Conservation (phyloP, 64 coral and sea anemone species). For the Stylophora pistillata region DNA sequence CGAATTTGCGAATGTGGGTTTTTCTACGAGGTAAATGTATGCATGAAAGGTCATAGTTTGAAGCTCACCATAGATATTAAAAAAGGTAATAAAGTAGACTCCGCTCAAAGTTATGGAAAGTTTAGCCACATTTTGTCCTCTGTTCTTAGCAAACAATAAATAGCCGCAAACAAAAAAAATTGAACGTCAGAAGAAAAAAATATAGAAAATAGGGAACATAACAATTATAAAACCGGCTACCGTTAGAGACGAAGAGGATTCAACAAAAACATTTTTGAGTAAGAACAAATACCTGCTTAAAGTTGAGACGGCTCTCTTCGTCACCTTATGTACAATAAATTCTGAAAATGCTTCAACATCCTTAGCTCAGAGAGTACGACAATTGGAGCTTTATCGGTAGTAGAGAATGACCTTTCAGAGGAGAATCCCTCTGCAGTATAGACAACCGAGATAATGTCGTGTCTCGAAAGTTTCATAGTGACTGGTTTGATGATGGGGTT, state of each 20-base stretch:
- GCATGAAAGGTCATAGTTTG: too few species aligned
- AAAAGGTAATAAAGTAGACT: too few species aligned
- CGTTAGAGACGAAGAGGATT: neutral
- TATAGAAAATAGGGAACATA: neutral
- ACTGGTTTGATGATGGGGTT: too few species aligned
- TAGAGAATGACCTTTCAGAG: constrained; percentile 8
- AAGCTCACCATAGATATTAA: too few species aligned
- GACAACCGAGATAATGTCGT: neutral
- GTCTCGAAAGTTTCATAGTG: neutral
- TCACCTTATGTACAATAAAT: constrained; percentile 20
- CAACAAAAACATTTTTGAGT: neutral
- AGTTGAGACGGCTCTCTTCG: neutral
- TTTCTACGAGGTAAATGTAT: too few species aligned
- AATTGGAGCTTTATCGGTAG: neutral
- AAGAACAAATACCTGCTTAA: neutral
- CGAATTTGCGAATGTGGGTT: too few species aligned
- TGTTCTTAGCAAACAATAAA: too few species aligned
- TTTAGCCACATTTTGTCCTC: too few species aligned
- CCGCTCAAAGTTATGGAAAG: too few species aligned
- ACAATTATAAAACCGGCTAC: neutral
- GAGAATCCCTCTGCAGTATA: neutral
- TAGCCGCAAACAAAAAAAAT: neutral
- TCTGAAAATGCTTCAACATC: neutral
- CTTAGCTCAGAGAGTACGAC: neutral
- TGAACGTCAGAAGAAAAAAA: neutral